Evolutionary conservation across 2,888 invertebrate genomes (phyloP).

Genomic region (Rotaria socialis): DNA sequence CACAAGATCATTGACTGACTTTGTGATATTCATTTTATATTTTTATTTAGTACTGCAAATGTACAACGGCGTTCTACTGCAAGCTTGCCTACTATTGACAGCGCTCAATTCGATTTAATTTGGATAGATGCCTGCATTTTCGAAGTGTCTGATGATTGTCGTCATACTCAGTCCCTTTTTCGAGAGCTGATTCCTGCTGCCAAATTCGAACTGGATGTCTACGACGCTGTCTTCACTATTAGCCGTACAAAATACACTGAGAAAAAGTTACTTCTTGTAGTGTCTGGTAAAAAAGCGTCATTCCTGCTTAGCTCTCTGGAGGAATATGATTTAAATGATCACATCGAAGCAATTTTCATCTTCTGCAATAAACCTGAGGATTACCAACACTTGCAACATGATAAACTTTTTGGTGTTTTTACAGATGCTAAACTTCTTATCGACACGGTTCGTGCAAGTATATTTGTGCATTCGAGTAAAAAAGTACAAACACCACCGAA

Average conservation of each 20-base stretch:
- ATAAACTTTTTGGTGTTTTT: background rate
- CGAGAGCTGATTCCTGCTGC: background rate
- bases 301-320: background rate
- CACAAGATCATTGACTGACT: no score
- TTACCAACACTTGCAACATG: background rate
- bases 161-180: background rate
- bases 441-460: background rate
- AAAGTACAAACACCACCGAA: background rate
- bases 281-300: background rate
- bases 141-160: background rate
- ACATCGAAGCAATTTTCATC: background rate
- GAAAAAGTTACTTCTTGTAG: background rate
- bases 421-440: background rate
- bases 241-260: background rate
- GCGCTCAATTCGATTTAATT: background rate
- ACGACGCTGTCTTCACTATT: background rate
- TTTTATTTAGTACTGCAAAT: no score
- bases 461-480: background rate
- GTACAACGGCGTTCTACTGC: background rate
- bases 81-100: background rate
- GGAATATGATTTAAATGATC: background rate
- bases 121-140: background rate
- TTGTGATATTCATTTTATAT: no score
- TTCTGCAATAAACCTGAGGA: background rate
- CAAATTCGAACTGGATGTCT: background rate